Evolutionary conservation across 1,140 invertebrate genomes (phyloP).

Genomic region (Platyura marginata): DNA sequence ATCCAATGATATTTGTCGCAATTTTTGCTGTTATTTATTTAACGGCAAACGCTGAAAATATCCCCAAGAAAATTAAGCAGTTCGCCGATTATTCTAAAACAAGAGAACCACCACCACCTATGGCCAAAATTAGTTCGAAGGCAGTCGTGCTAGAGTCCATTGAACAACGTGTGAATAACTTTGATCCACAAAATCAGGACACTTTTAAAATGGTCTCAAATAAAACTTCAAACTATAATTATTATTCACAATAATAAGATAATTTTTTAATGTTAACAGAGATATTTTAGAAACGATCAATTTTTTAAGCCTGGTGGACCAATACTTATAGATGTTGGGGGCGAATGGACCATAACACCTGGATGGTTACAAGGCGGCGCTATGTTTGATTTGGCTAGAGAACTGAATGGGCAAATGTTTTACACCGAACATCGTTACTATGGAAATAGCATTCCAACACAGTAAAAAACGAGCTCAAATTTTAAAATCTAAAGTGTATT

Average conservation of each 20-base stretch:
- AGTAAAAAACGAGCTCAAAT: slow-evolving; percentile 22
- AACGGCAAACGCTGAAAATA: too few species aligned
- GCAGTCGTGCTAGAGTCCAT: not conserved
- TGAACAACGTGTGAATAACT: not conserved
- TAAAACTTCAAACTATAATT: not conserved
- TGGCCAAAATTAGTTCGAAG: not conserved
- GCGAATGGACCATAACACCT: slow-evolving; percentile 36
- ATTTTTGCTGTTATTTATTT: too few species aligned
- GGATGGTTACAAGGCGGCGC: slow-evolving; percentile 31
- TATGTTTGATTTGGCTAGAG: slow-evolving; percentile 36
- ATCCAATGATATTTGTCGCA: too few species aligned
- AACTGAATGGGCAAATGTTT: slow-evolving; percentile 40
- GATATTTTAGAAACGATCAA: slow-evolving; percentile 37
- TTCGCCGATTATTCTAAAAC: too few species aligned
- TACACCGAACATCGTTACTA: slow-evolving; percentile 67
- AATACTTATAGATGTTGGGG: slow-evolving; percentile 41
- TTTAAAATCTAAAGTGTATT: too few species aligned
- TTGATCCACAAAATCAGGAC: not conserved
- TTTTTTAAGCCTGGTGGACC: slow-evolving; percentile 30
- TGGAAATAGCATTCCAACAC: slow-evolving; percentile 47
- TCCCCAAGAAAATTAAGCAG: too few species aligned
- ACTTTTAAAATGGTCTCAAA: not conserved
- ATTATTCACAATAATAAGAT: not conserved
- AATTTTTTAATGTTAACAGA: not conserved
- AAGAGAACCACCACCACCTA: too few species aligned